These are phyloP conservation scores for Limulus polyphemus DNA, from an alignment of 2,888 invertebrate genomes.

Conservation along the genomic window DNA sequence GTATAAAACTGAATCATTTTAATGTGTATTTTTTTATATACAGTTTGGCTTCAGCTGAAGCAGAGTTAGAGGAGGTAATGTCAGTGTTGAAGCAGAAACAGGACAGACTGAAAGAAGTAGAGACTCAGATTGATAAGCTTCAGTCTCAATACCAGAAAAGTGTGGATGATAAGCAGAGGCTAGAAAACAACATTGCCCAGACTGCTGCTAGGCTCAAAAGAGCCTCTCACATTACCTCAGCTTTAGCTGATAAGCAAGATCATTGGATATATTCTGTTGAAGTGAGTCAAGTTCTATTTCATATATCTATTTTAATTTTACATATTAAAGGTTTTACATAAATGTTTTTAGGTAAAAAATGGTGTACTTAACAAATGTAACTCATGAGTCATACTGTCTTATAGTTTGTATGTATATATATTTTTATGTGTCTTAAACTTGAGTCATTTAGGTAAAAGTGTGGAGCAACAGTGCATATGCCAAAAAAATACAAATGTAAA, in stretches of 20 bases:
- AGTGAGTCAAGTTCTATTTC: no score
- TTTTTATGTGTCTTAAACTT: no score
- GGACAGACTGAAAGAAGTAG: conserved; percentile 64
- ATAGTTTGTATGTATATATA: no score
- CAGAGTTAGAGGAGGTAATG: conserved; percentile 62
- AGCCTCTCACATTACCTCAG: conserved; percentile 71
- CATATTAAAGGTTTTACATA: no score
- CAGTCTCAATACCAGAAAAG: conserved; percentile 38
- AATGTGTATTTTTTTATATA: not conserved
- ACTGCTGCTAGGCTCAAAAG: conserved; percentile 64
- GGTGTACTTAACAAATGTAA: no score
- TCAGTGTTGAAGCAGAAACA: conserved; percentile 63
- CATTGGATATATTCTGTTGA: conserved; percentile 65
- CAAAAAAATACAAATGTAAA: no score
- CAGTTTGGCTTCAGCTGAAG: conserved; percentile 49
- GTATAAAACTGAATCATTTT: no score
- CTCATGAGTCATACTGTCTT: no score
- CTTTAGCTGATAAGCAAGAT: conserved; percentile 70
- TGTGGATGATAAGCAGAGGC: conserved; percentile 53
- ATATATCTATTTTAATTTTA: no score
- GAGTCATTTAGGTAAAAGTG: no score
- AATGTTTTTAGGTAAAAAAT: no score
- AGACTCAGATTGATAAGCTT: conserved; percentile 48
- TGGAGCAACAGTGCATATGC: no score
- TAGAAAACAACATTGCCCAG: conserved; percentile 59